Evolutionary conservation across 2,113 vertebrate species (phyloP), one percentile per base, ranked within the genome.

Genomic region (Fregata magnificens): DNA sequence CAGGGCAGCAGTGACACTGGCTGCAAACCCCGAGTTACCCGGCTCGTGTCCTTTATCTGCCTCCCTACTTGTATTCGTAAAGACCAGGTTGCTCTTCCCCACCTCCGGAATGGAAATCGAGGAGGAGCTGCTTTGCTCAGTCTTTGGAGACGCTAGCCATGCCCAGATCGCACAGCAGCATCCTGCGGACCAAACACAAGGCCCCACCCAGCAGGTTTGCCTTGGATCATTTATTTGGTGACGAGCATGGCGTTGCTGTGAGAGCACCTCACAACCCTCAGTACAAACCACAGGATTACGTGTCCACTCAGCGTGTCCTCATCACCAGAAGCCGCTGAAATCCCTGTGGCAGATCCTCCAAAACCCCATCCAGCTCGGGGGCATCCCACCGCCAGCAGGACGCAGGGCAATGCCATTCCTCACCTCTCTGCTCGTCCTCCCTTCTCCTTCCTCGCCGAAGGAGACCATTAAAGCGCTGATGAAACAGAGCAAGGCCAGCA

Each of bases 401-500:
- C 0, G 0, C 18, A 38, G 59, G 36, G 21, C 2, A 6, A 40
- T 10, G 47, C 40, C 19, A 9, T 34, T 88, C 58, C 85, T 92
- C 94, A 85, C 69, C 88, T 80, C 71, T 47, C n/a, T 36, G 61
- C 67, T 88, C 1, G 0, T 58, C 34, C 45, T 86, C 28, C 66
- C 36, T 59, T 22, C 49, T 72, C 69, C 61, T 73, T 47, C 78
- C 71, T 90, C n/a, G 69, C 34, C 82, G 29, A 52, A 45, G 36
- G n/a, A 49, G 84, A 61, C 13, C 29, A 2, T 6, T 14, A 34
- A 86, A 82, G 56, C 0, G 0, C 3, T 4, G 82, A 63, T 67
- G 55, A 45, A 19, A 50, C 0, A 9, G 38, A 72, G 62, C 59
- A 40, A 58, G 62, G 50, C 67, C 72, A 80, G 79, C 79, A 82